Percentiles rank a stretch among this genome's conserved stretches.
Conservation (phyloP, 2,113 vertebrate genomes). For the Anolis carolinensis region DNA sequence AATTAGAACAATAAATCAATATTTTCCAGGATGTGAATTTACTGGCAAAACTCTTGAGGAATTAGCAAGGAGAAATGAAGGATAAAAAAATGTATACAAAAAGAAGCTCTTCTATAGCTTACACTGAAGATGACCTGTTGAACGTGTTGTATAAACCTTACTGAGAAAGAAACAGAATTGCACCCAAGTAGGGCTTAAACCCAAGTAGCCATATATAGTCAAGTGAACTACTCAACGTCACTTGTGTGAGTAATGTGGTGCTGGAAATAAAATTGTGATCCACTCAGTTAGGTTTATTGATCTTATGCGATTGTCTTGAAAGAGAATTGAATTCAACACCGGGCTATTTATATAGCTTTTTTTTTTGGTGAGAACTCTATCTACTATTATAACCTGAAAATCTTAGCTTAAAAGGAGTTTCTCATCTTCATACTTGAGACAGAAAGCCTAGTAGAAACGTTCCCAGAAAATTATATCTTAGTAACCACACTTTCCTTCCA, state of each 20-base stretch:
- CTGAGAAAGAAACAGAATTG: neutral
- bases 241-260: neutral
- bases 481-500: neutral
- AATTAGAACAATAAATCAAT: neutral
- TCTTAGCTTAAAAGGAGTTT: neutral
- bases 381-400: neutral
- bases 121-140: neutral
- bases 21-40: neutral
- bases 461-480: neutral
- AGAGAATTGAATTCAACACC: neutral
- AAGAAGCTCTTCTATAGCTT: neutral
- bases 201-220: neutral
- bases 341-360: neutral
- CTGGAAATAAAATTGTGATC: neutral
- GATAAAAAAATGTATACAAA: neutral
- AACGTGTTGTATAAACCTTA: neutral
- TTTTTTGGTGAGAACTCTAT: neutral
- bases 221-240: neutral
- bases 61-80: neutral
- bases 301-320: neutral
- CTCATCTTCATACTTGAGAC: neutral
- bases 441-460: neutral
- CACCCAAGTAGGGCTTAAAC: neutral
- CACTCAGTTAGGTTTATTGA: neutral
- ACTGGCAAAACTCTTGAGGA: neutral